phyloP scores from a whole-genome alignment of 2,113 vertebrate species.

The Ploceus nigricollis region DNA sequence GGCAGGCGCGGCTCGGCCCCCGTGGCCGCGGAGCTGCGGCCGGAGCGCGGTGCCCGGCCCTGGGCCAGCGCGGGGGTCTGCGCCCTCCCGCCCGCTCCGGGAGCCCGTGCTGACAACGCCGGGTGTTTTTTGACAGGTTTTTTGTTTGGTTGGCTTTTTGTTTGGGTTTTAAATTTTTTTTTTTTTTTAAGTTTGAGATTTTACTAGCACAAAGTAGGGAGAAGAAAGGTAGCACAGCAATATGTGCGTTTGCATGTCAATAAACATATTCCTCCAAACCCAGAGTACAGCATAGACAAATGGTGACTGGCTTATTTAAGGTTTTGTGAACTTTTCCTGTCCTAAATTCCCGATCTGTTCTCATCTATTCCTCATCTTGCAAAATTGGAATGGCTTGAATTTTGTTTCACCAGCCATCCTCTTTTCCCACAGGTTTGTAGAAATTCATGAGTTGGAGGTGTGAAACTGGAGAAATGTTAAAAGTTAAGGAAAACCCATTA shows the following conservation, averaged over 20 bases:
- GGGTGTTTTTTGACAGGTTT: fast-evolving
- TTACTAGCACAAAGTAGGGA: not conserved
- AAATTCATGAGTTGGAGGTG: not conserved
- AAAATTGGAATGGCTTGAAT: not conserved
- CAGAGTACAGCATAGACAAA: fast-evolving
- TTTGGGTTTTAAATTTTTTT: fast-evolving
- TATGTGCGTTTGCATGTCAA: fast-evolving
- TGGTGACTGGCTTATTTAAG: not conserved
- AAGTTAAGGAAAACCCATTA: not conserved
- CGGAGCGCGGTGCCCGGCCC: not conserved
- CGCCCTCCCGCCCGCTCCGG: no score
- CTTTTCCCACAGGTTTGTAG: not conserved
- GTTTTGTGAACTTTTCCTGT: not conserved
- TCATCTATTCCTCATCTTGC: not conserved
- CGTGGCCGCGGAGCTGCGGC: not conserved
- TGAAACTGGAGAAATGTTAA: not conserved
- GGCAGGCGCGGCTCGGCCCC: fast-evolving
- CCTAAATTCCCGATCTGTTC: not conserved
- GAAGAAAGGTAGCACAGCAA: fast-evolving
- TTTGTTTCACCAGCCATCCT: not conserved
- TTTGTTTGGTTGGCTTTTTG: fast-evolving
- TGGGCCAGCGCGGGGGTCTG: fast-evolving
- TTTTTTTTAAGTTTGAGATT: no score
- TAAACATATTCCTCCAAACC: fast-evolving
- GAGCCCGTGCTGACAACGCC: fast-evolving